phyloP scores from a whole-genome alignment of 2,888 invertebrate genomes.

The Stegana nigrithorax region DNA sequence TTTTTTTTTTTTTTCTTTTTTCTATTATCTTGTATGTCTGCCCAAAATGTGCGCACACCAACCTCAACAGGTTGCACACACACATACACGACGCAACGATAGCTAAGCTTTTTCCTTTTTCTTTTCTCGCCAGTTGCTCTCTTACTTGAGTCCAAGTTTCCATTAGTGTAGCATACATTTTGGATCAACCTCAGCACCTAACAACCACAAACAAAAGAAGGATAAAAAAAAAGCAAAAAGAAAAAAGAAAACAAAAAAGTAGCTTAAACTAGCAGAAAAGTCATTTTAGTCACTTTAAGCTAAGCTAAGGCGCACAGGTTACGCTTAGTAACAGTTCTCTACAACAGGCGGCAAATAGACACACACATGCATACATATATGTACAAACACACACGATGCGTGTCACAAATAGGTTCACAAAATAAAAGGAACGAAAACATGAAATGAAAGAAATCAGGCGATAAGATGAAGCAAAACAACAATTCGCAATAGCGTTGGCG shows the following conservation, averaged over 20 bases:
- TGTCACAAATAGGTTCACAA: too few relatives aligned
- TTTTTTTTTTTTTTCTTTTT: neutral
- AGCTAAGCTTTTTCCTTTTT: conserved; percentile 13
- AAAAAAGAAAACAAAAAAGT: too few relatives aligned
- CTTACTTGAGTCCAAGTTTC: too few relatives aligned
- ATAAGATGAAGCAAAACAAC: too few relatives aligned
- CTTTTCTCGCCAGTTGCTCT: neutral
- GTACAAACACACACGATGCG: neutral
- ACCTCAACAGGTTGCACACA: conserved; percentile 13
- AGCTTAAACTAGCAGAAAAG: too few relatives aligned
- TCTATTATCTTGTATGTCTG: neutral
- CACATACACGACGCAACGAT: conserved; percentile 1
- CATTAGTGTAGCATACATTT: too few relatives aligned
- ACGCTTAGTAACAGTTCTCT: neutral
- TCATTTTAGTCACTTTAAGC: too few relatives aligned
- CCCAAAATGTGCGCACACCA: neutral
- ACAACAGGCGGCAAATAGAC: neutral
- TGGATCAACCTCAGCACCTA: too few relatives aligned
- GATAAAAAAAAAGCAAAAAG: neutral
- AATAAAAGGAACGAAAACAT: too few relatives aligned
- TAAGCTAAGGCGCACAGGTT: too few relatives aligned
- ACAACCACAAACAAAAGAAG: neutral
- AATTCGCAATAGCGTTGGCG: neutral
- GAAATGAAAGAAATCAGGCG: too few relatives aligned
- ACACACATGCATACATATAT: neutral